Evolutionary conservation across 2,797 vertebrate species (phyloP), one percentile per base, ranked within the genome.

Genomic region (Periophthalmus magnuspinnatus): DNA sequence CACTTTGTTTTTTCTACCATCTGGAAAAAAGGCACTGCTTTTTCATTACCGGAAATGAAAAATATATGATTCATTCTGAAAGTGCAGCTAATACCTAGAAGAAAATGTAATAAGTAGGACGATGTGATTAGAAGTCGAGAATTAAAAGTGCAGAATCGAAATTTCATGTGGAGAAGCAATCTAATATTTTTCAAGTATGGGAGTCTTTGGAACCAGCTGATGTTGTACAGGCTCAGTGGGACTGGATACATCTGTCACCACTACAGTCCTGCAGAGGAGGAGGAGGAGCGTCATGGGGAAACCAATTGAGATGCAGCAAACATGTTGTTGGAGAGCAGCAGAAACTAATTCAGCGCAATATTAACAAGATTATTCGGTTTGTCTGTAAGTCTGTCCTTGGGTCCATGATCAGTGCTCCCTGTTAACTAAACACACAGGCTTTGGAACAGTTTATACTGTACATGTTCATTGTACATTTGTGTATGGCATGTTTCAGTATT

Each of bases 21-120:
- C 72, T 83, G 79, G 32, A 70, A 70, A 58, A 54, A 72, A 52
- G 70, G 0, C 9, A 33, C 28, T 64, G 48, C 33, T 64, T 48
- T 47, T 36, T 71, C 36, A 68, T 28, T 17, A 47, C 22, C n/a
- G 14, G 38, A 32, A 28, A 47, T 64, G 17, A 64, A 64, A 64
- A 64, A 48, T 64, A 22, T 10, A 47, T 47, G 62, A 28, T 47
- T 63, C 13, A 22, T 33, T 65, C 22, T n/a, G 13, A 50, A 50
- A 50, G 7, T 1, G 17, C 63, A 33, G 38, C n/a, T 22, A n/a
- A 62, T 41, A 22, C 34, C n/a, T 7, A 32, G 28, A 65, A 6
- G 63, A 65, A 17, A 71, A 65, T 16, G 34, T 4, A 36, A 33
- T 7, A 67, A 69, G 52, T 3, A 34, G 11, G 22, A 54, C 5